Percentiles rank a stretch among this genome's conserved stretches.
Evolutionary conservation across 2,888 invertebrate genomes (phyloP).

Genomic region (Pherbina coryleti): DNA sequence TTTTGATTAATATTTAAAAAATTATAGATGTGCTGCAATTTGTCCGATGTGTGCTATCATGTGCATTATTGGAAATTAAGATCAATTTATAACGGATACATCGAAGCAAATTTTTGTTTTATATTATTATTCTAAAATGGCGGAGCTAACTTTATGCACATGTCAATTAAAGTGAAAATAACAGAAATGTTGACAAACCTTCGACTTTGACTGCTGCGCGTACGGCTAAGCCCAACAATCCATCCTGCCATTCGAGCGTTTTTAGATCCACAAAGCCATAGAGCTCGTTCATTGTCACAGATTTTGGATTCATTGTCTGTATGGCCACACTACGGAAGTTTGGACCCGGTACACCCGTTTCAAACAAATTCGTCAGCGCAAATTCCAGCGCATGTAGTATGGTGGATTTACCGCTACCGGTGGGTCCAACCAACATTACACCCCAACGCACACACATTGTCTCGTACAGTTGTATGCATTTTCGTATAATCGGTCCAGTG

Average conservation of each 20-base stretch:
- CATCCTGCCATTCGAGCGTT: constrained; percentile 92
- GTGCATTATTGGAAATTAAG: no score
- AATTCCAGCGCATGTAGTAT: constrained; percentile 81
- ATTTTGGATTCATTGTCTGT: constrained; percentile 89
- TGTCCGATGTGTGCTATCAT: not conserved
- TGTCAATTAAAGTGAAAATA: no score
- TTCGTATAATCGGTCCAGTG: constrained; percentile 69
- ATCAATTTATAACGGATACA: no score
- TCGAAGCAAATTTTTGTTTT: no score
- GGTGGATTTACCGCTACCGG: constrained; percentile 87
- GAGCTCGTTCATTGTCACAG: constrained; percentile 87
- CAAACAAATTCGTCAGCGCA: constrained; percentile 77
- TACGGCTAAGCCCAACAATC: constrained; percentile 77
- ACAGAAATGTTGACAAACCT: no score
- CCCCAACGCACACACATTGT: constrained; percentile 93
- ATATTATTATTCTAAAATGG: no score
- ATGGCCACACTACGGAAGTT: constrained; percentile 81
- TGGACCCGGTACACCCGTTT: constrained; percentile 73
- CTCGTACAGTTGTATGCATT: constrained; percentile 84
- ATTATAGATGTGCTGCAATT: not conserved
- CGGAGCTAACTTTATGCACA: no score
- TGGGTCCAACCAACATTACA: constrained; percentile 92
- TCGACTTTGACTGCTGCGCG: constrained; percentile 61
- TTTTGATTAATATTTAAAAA: no score
- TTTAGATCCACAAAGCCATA: constrained; percentile 88